Evolutionary conservation across 2,113 vertebrate species (phyloP).

Genomic region (Xenotilapia leptura): DNA sequence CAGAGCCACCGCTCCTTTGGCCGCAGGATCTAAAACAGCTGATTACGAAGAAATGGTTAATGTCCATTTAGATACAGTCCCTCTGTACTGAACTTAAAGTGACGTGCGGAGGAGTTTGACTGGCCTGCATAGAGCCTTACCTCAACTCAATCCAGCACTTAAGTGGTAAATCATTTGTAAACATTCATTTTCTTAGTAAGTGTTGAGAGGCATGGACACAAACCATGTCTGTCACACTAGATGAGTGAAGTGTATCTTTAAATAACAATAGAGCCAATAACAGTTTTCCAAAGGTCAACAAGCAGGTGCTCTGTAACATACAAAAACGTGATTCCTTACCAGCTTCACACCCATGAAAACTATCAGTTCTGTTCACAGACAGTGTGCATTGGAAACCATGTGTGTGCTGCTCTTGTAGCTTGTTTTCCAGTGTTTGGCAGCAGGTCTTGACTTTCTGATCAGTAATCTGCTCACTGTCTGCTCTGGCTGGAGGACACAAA

Average conservation of each 20-base stretch:
- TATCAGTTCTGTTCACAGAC: background rate
- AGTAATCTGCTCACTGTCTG: slow-evolving; percentile 37
- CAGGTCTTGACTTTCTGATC: slow-evolving; percentile 15
- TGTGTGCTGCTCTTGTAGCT: background rate
- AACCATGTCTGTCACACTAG: background rate
- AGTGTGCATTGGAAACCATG: background rate
- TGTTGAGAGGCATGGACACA: background rate
- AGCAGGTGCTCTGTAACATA: background rate
- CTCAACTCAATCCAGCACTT: background rate
- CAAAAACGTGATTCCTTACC: background rate
- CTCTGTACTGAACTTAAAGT: background rate
- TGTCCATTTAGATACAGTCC: background rate
- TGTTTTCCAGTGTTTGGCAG: slow-evolving; percentile 3
- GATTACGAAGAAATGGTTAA: background rate
- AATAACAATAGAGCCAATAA: background rate
- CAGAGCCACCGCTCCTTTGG: background rate
- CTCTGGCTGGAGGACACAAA: slow-evolving; percentile 37
- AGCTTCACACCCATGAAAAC: background rate
- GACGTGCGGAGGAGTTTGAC: background rate
- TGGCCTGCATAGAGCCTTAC: background rate
- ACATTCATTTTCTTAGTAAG: background rate
- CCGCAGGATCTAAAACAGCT: background rate
- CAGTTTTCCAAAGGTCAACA: background rate
- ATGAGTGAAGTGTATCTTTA: background rate
- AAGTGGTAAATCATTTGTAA: background rate